phyloP scores from a whole-genome alignment of 2,888 invertebrate species.

The Kryphioiulus occultus region DNA sequence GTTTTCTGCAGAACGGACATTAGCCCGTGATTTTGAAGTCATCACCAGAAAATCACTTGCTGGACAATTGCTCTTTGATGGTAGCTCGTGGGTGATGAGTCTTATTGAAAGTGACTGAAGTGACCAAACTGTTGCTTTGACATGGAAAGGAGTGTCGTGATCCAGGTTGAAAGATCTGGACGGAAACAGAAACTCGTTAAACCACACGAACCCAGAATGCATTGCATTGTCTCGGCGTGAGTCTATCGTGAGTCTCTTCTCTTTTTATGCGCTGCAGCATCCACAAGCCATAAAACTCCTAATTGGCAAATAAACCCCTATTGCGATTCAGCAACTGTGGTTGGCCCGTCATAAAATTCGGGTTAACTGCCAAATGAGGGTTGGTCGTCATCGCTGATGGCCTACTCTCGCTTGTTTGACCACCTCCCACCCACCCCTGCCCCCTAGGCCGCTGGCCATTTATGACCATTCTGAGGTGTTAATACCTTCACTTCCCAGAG shows the following conservation, averaged over 20 bases:
- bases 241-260: neutral
- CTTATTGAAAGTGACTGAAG: neutral
- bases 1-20: too few species aligned
- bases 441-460: neutral
- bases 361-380: conserved; percentile 1
- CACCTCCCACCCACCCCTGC: neutral
- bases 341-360: neutral
- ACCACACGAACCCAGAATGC: neutral
- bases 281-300: neutral
- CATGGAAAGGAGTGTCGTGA: too few species aligned
- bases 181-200: neutral
- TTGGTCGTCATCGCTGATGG: neutral
- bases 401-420: neutral
- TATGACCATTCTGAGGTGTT: conserved; percentile 3
- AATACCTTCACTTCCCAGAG: neutral
- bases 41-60: neutral
- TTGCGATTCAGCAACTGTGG: neutral
- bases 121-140: neutral
- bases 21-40: too few species aligned
- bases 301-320: neutral
- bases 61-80: neutral
- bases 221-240: neutral
- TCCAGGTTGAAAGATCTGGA: neutral
- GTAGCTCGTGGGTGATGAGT: neutral
- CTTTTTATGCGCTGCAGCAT: conserved; percentile 11